These are phyloP conservation scores for Clarias magur DNA, from an alignment of 2,113 vertebrate species.

Conservation along the genomic window DNA sequence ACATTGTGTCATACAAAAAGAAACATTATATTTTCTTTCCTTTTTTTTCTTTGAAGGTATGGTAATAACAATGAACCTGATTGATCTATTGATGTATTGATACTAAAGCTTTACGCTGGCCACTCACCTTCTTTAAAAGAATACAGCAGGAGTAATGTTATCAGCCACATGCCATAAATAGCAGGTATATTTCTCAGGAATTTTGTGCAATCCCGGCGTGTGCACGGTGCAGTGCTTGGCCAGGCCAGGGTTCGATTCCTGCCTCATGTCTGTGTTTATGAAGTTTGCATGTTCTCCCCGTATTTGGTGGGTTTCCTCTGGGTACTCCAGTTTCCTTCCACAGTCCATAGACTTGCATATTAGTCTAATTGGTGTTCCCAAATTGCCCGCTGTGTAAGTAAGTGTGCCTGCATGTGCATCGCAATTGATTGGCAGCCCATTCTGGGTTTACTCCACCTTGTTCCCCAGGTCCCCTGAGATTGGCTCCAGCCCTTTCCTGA, in stretches of 20 bases:
- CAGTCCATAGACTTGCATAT: no score
- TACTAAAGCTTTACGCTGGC: not conserved
- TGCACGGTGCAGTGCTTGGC: slow-evolving; percentile 79
- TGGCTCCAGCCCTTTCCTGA: no score
- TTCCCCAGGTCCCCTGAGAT: no score
- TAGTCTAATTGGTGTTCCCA: no score
- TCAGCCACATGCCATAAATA: slow-evolving; percentile 99
- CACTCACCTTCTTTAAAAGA: slow-evolving; percentile 91
- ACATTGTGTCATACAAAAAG: not conserved
- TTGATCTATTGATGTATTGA: not conserved
- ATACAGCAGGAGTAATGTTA: slow-evolving; percentile 99
- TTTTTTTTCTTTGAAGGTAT: not conserved
- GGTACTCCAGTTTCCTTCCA: no score
- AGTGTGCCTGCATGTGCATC: no score
- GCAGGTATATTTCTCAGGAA: slow-evolving; percentile 87
- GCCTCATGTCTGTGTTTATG: no score
- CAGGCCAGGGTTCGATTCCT: slow-evolving; percentile 55
- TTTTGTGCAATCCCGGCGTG: slow-evolving; percentile 84
- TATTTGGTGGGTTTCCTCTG: no score
- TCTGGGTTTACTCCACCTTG: no score
- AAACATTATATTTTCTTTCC: not conserved
- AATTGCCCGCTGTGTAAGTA: no score
- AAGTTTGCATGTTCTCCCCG: no score
- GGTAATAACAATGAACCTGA: not conserved
- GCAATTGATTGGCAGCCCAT: no score